Base-by-base conservation (phyloP, 35 echinoderm and acorn worm genomes). In the Stichopus chloronotus region DNA sequence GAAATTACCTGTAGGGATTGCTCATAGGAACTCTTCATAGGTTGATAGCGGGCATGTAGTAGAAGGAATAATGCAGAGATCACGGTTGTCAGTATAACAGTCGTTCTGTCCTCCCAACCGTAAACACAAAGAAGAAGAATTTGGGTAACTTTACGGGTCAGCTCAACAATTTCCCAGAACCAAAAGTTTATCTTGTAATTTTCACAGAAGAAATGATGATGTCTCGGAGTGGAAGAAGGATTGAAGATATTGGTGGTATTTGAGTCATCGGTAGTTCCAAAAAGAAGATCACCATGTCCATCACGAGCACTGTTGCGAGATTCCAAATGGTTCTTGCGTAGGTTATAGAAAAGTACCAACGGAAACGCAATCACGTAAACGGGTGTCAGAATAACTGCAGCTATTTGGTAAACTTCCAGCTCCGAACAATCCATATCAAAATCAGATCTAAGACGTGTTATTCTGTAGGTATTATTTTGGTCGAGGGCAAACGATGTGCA, bases 81-180 rank as follows among this genome's bases (percentile, higher is more conserved):
- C 19, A 55, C 86, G 6, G 90, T 53, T 8, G 93, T 90, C 19
- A 79, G 19, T 9, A 88, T 17, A 63, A 88, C 54, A 17, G 86
- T 63, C 4, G 78, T 52, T 21, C 30, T 61, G 78, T 94, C 63
- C 5, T 83, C 68, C 20, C 85, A 79, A 6, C 93, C 93, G 55
- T 81, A 79, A 21, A 94, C 19, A 2, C 61, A 10, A 2, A 94
- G 19, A 4, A 94, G 69, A 19, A 88, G 8, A 4, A 76, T 94
- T 52, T 94, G 93, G 12, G 81, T 10, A 19, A 94, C 25, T 52
- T 94, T 94, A 9, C 93, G 86, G 7, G 55, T 53, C 56, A 94
- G 93, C 59, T 94, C 93, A 4, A 94, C 25, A 1, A 94, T 68
- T 68, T 94, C 93, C 93, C 93, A 94, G 72, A 89, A 94, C 93